These are phyloP conservation scores for Lampropteryx suffumata DNA, from an alignment of 2,888 invertebrate genomes.

Conservation along the genomic window DNA sequence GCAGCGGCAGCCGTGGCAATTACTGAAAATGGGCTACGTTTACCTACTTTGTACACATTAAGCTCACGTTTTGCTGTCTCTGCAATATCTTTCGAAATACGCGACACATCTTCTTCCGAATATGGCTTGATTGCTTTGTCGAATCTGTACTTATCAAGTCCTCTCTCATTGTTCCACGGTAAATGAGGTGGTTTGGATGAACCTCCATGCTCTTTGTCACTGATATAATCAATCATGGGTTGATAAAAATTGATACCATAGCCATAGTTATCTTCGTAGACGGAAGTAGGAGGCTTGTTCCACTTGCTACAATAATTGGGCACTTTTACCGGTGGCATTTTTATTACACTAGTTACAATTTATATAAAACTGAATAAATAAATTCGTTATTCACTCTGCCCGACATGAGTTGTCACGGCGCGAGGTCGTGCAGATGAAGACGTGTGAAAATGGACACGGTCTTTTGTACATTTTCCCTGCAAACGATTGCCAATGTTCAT, in stretches of 20 bases:
- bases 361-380: constrained; percentile 4
- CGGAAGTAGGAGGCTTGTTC: constrained; percentile 84
- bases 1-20: constrained; percentile 84
- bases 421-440: constrained; percentile 63
- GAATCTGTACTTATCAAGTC: constrained; percentile 85
- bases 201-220: constrained; percentile 84
- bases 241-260: constrained; percentile 93
- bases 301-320: constrained; percentile 69
- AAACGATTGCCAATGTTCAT: constrained; percentile 66
- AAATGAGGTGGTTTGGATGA: constrained; percentile 84
- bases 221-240: constrained; percentile 93
- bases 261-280: constrained; percentile 92
- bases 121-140: constrained; percentile 85
- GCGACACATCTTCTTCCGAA: constrained; percentile 85
- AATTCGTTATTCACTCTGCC: constrained; percentile 25
- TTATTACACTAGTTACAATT: constrained; percentile 33
- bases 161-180: constrained; percentile 88
- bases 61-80: constrained; percentile 87
- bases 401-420: constrained; percentile 49
- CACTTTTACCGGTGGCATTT: constrained; percentile 71
- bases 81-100: constrained; percentile 86
- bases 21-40: constrained; percentile 84
- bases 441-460: constrained; percentile 53
- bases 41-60: constrained; percentile 81
- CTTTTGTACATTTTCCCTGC: constrained; percentile 71